These are phyloP conservation scores for Amazona vittata DNA, from an alignment of 2,113 vertebrate genomes.

Conservation along the genomic window DNA sequence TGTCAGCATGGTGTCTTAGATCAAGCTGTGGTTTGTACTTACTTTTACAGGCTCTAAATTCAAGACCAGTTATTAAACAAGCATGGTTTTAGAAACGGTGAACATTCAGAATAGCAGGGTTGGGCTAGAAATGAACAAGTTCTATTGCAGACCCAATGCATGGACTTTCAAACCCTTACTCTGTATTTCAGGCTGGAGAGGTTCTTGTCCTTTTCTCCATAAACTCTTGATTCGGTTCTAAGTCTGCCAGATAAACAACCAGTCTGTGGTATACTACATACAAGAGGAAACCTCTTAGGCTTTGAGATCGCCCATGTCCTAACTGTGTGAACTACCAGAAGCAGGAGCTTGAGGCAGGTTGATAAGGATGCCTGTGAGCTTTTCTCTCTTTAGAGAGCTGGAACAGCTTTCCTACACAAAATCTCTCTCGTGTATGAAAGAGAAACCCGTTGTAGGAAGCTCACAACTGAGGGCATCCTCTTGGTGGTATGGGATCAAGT, in stretches of 20 bases:
- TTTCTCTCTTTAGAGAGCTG: neutral
- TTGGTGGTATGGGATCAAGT: neutral
- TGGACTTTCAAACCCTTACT: neutral
- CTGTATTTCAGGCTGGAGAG: neutral
- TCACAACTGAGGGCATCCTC: rapidly evolving
- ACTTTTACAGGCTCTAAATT: neutral
- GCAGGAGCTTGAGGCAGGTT: neutral
- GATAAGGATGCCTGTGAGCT: neutral
- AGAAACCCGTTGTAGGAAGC: neutral
- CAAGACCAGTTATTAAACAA: neutral
- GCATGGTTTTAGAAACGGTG: neutral
- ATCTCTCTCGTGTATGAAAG: neutral
- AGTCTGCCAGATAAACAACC: neutral
- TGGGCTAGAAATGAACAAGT: neutral
- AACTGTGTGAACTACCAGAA: neutral
- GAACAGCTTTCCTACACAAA: neutral
- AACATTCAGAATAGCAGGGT: neutral
- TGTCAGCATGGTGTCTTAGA: neutral
- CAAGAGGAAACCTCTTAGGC: neutral
- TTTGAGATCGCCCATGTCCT: neutral
- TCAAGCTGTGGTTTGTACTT: neutral
- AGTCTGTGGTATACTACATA: rapidly evolving
- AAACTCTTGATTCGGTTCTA: neutral
- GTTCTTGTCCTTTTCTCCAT: neutral
- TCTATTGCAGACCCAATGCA: neutral